Base-by-base conservation (phyloP, 64 coral and sea anemone species). In the Porites australiensis region DNA sequence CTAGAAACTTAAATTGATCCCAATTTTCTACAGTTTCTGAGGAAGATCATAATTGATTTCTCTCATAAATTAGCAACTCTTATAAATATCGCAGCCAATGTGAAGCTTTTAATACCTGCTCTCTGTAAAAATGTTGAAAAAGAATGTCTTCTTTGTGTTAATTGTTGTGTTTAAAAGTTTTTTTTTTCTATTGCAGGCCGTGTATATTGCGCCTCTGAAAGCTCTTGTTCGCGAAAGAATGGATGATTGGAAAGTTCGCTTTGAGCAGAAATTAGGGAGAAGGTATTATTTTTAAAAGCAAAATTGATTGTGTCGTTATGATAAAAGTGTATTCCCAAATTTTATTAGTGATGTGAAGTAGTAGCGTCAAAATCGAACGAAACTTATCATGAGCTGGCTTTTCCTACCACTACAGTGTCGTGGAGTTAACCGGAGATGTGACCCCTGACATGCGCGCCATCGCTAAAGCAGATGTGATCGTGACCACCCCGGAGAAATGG, bases 401-500 rank as follows among this genome's bases (percentile, higher is more conserved):
- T 5, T 13, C 73, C 47, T 50, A 13, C 43, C 52, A 18, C 16
- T 51, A 19, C 70, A 99, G 98, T 70, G 98, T 99, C 1, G 90
- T 99, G 19, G 98, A 99, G 71, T 79, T 99, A 72, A 99, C 98
- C 2, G 98, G 98, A 67, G 98, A 99, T 77, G 89, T 93, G 2
- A 95, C 98, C 14, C 98, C 98, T 6, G 98, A 99, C 66, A 91
- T 95, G 90, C 98, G 88, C 44, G 91, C 94, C 60, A 94, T 99
- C 18, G 90, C 94, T 11, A 95, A 99, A 16, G 98, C 98, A 74
- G 98, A 99, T 58, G 91, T 99, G 64, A 99, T 99, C 44, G 98
- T 99, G 11, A 99, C 98, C 44, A 99, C 98, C 37, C 98, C 98
- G 0, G 98, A 99, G 89, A 99, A 99, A 22, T 99, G 98, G 98